Base-by-base conservation (phyloP, 1,140 invertebrate genomes). In the Lithobius niger region DNA sequence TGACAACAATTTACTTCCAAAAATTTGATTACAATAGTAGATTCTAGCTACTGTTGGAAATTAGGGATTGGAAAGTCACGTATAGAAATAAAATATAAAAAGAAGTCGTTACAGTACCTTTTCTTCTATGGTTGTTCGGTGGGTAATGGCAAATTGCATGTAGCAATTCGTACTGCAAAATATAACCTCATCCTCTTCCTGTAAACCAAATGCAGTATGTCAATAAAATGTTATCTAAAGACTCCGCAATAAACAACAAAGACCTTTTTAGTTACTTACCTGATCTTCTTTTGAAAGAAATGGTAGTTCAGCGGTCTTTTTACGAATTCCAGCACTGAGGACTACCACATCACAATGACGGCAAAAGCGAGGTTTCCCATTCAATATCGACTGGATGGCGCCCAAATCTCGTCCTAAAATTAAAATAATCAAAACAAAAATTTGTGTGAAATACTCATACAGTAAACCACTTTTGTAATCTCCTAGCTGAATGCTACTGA, bases 341-440 rank as follows among this genome's bases (percentile, higher is more conserved):
- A 94, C 87, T 15, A 90, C 83, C 47, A 90, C 83, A 67, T 93
- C 88, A 71, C 90, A 96, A 65, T 91, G 86, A 27, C 84, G 77
- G 70, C 92, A 96, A 69, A 93, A 93, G 66, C 88, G 89, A 0
- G 84, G 84, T 42, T 88, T 86, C 19, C 71, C 67, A 67, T 90
- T 89, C 16, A 94, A 71, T 62, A 94, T 85, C 62, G 83, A 87
- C 69, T 93, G 88, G 60, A 94, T 88, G 55, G 70, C 64, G 19
- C 65, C 67, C 52, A 70, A 65, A 57, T 72, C 71, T 62, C 70
- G 68, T 53, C 70, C 71, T 73, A 57, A 24, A 61, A 50, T 45
- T 44, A 36, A 36, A 36, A 10, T 36, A n/a, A 36, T n/a, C n/a
- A n/a, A n/a, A n/a, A n/a, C n/a, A n/a, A n/a, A n/a, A n/a, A n/a